These are phyloP conservation scores for Lagopus leucura DNA, from an alignment of 2,113 vertebrate genomes.

Conservation along the genomic window DNA sequence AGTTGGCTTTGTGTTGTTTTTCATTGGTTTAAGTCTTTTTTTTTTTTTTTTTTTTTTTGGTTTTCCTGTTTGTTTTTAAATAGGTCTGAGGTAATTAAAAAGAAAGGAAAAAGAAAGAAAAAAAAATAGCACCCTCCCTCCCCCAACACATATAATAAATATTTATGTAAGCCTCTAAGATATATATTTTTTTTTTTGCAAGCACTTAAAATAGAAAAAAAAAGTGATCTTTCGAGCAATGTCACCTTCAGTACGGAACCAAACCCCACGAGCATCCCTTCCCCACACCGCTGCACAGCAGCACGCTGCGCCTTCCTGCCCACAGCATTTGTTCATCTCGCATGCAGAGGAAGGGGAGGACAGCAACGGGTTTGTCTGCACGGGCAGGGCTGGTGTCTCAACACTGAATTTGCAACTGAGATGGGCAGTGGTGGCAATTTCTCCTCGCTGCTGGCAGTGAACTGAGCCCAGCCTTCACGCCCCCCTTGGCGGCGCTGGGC, in stretches of 20 bases:
- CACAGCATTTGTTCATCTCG: background rate
- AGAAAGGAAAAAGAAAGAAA: constrained; percentile 63
- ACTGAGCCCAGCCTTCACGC: constrained; percentile 4
- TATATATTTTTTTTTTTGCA: background rate
- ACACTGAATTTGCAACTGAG: background rate
- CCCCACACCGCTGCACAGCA: background rate
- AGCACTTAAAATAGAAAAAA: constrained; percentile 64
- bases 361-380: background rate
- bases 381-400: background rate
- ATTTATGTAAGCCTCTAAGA: constrained; percentile 49
- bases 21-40: background rate
- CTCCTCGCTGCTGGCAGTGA: constrained; percentile 56
- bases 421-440: constrained; percentile 24
- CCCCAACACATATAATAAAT: constrained; percentile 69
- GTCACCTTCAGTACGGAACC: constrained; percentile 40
- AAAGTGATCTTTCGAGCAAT: constrained; percentile 15
- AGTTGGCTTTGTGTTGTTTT: constrained; percentile 40
- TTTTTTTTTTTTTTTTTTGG: too few species aligned
- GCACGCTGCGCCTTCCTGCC: background rate
- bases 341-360: background rate
- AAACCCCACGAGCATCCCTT: background rate
- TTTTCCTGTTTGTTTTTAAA: background rate
- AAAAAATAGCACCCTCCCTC: background rate
- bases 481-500: background rate
- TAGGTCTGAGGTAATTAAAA: constrained; percentile 75